These are phyloP conservation scores for Lycaena phlaeas DNA, from an alignment of 2,888 invertebrate species.

Conservation along the genomic window DNA sequence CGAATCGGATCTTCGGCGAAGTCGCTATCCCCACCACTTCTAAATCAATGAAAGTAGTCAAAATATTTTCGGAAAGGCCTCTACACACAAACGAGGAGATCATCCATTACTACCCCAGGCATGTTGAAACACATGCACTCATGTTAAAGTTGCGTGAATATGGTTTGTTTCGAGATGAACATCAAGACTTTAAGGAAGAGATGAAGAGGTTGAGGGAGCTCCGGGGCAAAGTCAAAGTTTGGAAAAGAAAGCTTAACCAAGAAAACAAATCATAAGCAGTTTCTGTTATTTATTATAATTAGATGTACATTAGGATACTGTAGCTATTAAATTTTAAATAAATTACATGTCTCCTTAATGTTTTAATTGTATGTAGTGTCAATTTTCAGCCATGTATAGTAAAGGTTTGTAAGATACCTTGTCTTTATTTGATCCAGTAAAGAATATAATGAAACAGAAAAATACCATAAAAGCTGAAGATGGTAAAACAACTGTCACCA, in stretches of 20 bases:
- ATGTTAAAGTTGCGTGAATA: slow-evolving; percentile 82
- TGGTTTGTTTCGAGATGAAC: slow-evolving; percentile 89
- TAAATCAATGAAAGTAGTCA: slow-evolving; percentile 86
- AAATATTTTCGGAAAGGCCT: slow-evolving; percentile 83
- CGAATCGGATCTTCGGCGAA: slow-evolving; percentile 92
- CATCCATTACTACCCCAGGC: slow-evolving; percentile 89
- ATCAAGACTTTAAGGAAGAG: slow-evolving; percentile 91
- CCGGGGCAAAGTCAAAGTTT: slow-evolving; percentile 80
- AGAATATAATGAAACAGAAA: slow-evolving; percentile 20
- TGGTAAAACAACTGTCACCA: slow-evolving; percentile 18
- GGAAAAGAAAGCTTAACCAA: slow-evolving; percentile 41
- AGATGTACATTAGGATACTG: slow-evolving; percentile 6
- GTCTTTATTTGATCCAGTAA: slow-evolving; percentile 15
- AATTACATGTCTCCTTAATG: background rate
- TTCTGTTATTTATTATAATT: background rate
- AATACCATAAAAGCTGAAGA: slow-evolving; percentile 18
- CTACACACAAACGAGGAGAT: slow-evolving; percentile 80
- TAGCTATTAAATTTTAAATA: slow-evolving; percentile 10
- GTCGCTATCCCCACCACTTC: slow-evolving; percentile 82
- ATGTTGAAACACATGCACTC: slow-evolving; percentile 81
- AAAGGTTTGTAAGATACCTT: slow-evolving; percentile 14
- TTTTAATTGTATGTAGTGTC: background rate
- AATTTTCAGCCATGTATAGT: slow-evolving; percentile 10
- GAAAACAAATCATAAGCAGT: slow-evolving; percentile 16
- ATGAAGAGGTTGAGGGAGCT: slow-evolving; percentile 83